phyloP scores from a whole-genome alignment of 2,888 invertebrate species.

The Parochlus steinenii region DNA sequence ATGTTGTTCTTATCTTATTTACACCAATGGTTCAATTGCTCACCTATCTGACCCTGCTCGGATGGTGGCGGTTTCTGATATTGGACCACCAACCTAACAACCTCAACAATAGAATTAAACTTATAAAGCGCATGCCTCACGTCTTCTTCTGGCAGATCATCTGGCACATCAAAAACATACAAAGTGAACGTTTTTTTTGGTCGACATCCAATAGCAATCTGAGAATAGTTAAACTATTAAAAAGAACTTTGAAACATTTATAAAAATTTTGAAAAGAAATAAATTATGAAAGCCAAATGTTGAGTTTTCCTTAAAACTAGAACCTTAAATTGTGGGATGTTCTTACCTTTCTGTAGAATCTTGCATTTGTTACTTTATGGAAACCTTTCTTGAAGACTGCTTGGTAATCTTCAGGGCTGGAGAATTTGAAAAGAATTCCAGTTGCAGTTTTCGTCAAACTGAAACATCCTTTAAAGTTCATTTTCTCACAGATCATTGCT shows the following conservation, averaged over 20 bases:
- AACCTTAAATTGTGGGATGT: background rate
- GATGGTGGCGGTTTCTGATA: conserved; percentile 27
- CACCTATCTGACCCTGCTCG: conserved; percentile 32
- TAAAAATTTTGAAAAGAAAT: too few species aligned
- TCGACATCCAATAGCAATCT: conserved; percentile 69
- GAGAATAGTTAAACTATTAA: conserved; percentile 16
- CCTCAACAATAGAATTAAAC: conserved; percentile 65
- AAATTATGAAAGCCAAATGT: too few species aligned
- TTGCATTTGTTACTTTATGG: conserved; percentile 70
- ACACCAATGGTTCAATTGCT: too few species aligned
- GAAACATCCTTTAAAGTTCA: conserved; percentile 75
- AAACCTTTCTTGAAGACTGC: conserved; percentile 76
- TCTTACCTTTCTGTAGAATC: conserved; percentile 70
- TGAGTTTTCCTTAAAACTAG: background rate
- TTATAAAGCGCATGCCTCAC: conserved; percentile 65
- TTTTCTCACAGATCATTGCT: conserved; percentile 71
- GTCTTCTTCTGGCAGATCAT: conserved; percentile 72
- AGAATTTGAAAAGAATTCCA: conserved; percentile 76
- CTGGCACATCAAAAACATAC: conserved; percentile 67
- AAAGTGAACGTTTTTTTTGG: conserved; percentile 78
- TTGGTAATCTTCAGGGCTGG: conserved; percentile 72
- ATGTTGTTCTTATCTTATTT: too few species aligned
- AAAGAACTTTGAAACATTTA: conserved; percentile 5
- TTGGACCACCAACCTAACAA: conserved; percentile 44
- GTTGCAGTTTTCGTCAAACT: conserved; percentile 68